phyloP scores from a whole-genome alignment of 2,888 invertebrate genomes.

The Caenorhabditis virilis region DNA sequence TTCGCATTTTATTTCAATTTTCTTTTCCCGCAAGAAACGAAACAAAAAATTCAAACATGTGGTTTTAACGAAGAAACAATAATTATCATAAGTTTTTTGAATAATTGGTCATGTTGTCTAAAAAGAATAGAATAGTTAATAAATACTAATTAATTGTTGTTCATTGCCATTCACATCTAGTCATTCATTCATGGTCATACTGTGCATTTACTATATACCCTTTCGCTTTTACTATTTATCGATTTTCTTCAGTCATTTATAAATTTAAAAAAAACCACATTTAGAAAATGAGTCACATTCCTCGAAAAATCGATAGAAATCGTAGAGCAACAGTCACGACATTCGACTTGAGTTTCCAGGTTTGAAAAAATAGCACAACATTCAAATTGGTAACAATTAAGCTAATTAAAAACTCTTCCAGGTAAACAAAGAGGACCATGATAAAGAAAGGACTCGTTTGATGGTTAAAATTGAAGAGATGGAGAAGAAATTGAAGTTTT shows the following conservation, averaged over 20 bases:
- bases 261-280: no score
- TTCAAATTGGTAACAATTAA: not conserved
- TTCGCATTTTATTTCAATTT: no score
- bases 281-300: slow-evolving; percentile 7
- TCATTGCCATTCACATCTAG: no score
- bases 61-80: no score
- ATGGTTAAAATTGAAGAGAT: slow-evolving; percentile 61
- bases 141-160: no score
- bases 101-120: no score
- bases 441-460: slow-evolving; percentile 63
- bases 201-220: not conserved
- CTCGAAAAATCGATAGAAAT: slow-evolving; percentile 33
- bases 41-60: no score
- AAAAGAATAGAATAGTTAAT: no score
- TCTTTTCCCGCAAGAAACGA: no score
- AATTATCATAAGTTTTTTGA: no score
- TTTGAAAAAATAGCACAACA: no score
- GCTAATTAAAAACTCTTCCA: slow-evolving; percentile 13
- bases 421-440: slow-evolving; percentile 65
- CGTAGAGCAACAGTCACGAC: slow-evolving; percentile 37
- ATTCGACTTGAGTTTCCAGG: slow-evolving; percentile 29
- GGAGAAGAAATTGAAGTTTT: slow-evolving; percentile 55
- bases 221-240: slow-evolving; percentile 2
- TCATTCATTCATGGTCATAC: no score
- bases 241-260: not conserved